These are phyloP conservation scores for Candoia aspera DNA, from an alignment of 2,113 vertebrate species.

Conservation along the genomic window DNA sequence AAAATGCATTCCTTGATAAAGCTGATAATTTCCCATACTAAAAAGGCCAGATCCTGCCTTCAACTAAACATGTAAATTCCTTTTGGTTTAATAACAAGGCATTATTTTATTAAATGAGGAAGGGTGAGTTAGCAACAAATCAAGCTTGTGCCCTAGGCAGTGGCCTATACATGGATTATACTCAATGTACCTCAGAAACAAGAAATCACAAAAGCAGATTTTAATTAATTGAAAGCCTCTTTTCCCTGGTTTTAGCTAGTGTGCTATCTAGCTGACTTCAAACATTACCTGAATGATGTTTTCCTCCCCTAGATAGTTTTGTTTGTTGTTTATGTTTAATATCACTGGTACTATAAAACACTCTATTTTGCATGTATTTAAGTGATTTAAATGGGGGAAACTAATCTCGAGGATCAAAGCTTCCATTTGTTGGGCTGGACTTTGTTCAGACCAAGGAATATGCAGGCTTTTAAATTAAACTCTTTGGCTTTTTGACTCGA, in stretches of 20 bases:
- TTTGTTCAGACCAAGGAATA: neutral
- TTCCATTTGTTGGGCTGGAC: neutral
- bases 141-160: neutral
- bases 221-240: conserved; percentile 3
- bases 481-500: neutral
- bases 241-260: conserved; percentile 4
- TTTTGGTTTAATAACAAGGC: neutral
- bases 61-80: neutral
- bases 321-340: neutral
- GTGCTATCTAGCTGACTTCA: conserved; percentile 19
- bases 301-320: neutral
- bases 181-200: conserved; percentile 29
- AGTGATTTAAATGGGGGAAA: neutral
- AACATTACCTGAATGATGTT: neutral
- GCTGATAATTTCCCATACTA: neutral
- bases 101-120: conserved; percentile 22
- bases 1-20: conserved; percentile 36
- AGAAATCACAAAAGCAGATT: neutral
- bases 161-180: neutral
- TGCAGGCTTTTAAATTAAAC: neutral
- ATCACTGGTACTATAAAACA: neutral
- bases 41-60: neutral
- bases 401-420: neutral
- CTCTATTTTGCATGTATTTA: neutral
- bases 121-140: conserved; percentile 24